phyloP scores from a whole-genome alignment of 2,888 invertebrate genomes.

The Latheticus oryzae region DNA sequence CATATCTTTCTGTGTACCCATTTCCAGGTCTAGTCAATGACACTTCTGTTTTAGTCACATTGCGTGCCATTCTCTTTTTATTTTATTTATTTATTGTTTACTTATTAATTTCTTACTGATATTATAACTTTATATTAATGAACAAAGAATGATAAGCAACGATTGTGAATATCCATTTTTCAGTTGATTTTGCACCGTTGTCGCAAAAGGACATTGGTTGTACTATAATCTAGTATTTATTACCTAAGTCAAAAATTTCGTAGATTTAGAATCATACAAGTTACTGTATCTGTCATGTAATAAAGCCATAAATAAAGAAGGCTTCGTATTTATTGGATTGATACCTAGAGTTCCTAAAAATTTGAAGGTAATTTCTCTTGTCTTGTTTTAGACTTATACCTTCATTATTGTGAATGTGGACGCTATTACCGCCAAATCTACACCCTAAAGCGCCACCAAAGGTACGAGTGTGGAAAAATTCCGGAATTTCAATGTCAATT shows the following conservation, averaged over 20 bases:
- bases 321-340: too few species aligned
- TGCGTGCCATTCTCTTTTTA: constrained; percentile 24
- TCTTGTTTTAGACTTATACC: constrained; percentile 29
- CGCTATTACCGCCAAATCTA: constrained; percentile 45
- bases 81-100: constrained; percentile 24
- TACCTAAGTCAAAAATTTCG: too few species aligned
- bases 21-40: constrained; percentile 20
- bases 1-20: constrained; percentile 3
- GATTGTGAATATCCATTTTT: too few species aligned
- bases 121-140: constrained; percentile 10
- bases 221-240: too few species aligned
- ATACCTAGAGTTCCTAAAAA: neutral
- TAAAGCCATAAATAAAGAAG: constrained; percentile 20
- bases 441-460: constrained; percentile 66
- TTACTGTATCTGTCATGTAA: constrained; percentile 26
- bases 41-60: constrained; percentile 14
- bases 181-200: too few species aligned
- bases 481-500: constrained; percentile 58
- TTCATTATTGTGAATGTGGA: constrained; percentile 42
- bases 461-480: constrained; percentile 69
- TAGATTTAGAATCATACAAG: too few species aligned
- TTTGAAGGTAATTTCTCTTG: constrained; percentile 13
- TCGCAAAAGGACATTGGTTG: too few species aligned
- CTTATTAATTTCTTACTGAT: constrained; percentile 17
- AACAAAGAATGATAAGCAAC: too few species aligned